phyloP scores from a whole-genome alignment of 2,113 vertebrate genomes.

The Nycticebus coucang region DNA sequence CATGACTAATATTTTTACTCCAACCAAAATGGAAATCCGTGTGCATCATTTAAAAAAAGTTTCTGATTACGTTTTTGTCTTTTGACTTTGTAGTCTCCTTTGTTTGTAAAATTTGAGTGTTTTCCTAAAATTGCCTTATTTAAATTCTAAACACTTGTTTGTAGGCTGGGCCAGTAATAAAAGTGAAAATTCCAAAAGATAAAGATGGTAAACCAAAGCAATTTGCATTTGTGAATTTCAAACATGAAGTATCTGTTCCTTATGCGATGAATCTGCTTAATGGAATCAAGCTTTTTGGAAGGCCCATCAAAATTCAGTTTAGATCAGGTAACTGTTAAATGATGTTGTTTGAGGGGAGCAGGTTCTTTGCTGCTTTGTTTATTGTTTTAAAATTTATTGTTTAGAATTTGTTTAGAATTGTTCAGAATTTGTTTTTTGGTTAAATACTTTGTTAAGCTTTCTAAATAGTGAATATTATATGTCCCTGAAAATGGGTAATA shows the following conservation, averaged over 20 bases:
- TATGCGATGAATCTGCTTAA: conserved; percentile 94
- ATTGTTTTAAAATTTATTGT: neutral
- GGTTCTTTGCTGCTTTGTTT: neutral
- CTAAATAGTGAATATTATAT: neutral
- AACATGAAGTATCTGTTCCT: conserved; percentile 94
- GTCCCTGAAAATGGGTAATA: neutral
- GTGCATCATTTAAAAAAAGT: neutral
- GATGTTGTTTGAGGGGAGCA: fast-evolving
- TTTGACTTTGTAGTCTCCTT: neutral
- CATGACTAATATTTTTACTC: neutral
- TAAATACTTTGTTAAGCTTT: neutral
- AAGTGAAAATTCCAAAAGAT: conserved; percentile 96
- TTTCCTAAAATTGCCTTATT: neutral
- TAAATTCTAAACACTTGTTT: neutral
- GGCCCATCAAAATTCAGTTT: conserved; percentile 94
- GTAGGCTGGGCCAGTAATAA: conserved; percentile 95
- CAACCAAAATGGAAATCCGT: neutral
- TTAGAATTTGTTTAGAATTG: neutral
- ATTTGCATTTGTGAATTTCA: conserved; percentile 97
- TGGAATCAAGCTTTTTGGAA: conserved; percentile 91
- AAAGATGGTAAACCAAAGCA: conserved; percentile 93
- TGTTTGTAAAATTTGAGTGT: neutral
- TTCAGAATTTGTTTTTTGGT: neutral
- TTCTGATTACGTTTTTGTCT: conserved; percentile 33
- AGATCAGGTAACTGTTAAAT: conserved; percentile 88